phyloP scores from a whole-genome alignment of 2,113 vertebrate species.

The Ceratotherium simum region DNA sequence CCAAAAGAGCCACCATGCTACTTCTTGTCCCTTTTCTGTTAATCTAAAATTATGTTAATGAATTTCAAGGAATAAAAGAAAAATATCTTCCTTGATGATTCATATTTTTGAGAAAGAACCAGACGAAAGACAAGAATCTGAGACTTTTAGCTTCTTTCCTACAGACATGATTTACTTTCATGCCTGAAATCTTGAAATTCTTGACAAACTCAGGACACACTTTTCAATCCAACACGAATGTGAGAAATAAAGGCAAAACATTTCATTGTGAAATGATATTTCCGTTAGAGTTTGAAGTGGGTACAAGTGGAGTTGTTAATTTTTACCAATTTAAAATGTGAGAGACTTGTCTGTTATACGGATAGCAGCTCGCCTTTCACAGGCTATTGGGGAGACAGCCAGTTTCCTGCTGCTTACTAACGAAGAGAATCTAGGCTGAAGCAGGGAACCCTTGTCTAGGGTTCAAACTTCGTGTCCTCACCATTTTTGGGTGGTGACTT shows the following conservation, averaged over 20 bases:
- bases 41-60: slow-evolving; percentile 35
- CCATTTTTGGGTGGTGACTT: background rate
- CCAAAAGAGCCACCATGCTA: background rate
- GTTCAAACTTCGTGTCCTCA: background rate
- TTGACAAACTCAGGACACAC: slow-evolving; percentile 55
- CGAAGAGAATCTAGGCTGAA: background rate
- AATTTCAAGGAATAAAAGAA: slow-evolving; percentile 5
- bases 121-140: slow-evolving; percentile 36
- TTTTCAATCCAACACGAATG: slow-evolving; percentile 69
- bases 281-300: slow-evolving; percentile 64
- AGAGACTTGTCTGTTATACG: slow-evolving; percentile 73
- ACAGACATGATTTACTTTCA: slow-evolving; percentile 30
- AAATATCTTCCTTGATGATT: slow-evolving; percentile 3
- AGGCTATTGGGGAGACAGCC: background rate
- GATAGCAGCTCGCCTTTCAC: slow-evolving; percentile 63
- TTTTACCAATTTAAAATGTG: slow-evolving; percentile 72
- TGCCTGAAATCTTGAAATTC: slow-evolving; percentile 56
- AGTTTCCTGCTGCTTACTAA: background rate
- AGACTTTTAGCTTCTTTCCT: slow-evolving; percentile 35
- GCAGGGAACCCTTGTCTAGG: background rate
- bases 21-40: background rate
- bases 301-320: slow-evolving; percentile 65
- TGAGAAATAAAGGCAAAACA: slow-evolving; percentile 70
- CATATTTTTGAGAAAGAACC: background rate
- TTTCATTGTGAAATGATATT: slow-evolving; percentile 73